phyloP scores from a whole-genome alignment of 2,888 invertebrate genomes.

The Ariolimax columbianus region DNA sequence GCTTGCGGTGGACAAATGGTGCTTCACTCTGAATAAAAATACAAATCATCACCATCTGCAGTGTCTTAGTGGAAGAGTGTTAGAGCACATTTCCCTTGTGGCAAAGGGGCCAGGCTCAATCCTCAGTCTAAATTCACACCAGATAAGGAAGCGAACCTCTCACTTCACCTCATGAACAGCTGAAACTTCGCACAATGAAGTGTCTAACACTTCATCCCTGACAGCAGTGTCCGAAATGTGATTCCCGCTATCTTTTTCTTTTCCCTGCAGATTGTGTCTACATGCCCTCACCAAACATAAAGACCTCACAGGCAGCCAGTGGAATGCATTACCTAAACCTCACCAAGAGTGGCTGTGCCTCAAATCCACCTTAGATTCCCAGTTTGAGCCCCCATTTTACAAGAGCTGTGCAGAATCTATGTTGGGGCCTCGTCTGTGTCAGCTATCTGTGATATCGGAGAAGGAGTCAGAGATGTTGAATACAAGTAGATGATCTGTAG shows the following conservation, averaged over 20 bases:
- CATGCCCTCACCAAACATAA: slow-evolving; percentile 16
- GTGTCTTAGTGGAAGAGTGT: too few relatives aligned
- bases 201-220: too few relatives aligned
- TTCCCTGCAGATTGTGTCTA: slow-evolving; percentile 33
- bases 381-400: neutral
- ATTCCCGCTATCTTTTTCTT: neutral
- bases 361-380: neutral
- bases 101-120: too few relatives aligned
- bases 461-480: slow-evolving; percentile 16
- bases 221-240: too few relatives aligned
- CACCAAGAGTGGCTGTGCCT: slow-evolving; percentile 41
- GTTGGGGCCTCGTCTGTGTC: slow-evolving; percentile 13
- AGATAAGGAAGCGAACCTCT: too few relatives aligned
- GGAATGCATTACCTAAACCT: slow-evolving; percentile 30
- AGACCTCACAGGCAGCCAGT: neutral
- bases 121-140: too few relatives aligned
- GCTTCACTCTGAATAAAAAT: too few relatives aligned
- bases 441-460: slow-evolving; percentile 25
- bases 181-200: too few relatives aligned
- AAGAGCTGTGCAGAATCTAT: slow-evolving; percentile 13
- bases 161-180: too few relatives aligned
- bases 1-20: too few relatives aligned
- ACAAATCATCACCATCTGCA: too few relatives aligned
- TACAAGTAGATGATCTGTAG: slow-evolving; percentile 10
- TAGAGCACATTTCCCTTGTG: too few relatives aligned